phyloP scores from a whole-genome alignment of 2,797 vertebrate genomes.

The Geotrypetes seraphini region DNA sequence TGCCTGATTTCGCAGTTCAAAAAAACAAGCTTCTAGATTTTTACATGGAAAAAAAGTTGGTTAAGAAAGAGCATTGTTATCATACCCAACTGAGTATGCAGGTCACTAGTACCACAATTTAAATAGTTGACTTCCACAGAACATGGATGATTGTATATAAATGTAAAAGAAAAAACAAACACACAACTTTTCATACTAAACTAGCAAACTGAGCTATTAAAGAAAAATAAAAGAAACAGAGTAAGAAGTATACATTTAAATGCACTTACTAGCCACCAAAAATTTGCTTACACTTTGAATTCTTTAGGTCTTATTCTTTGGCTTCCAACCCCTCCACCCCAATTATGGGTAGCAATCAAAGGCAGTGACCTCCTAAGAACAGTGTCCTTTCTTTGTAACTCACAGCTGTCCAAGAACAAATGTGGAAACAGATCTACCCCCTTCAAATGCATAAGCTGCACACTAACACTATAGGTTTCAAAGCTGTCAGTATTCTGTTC shows the following conservation, averaged over 20 bases:
- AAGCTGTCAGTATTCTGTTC: slow-evolving; percentile 35
- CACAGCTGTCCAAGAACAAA: no score
- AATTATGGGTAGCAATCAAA: no score
- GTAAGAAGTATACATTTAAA: no score
- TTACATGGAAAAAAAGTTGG: slow-evolving; percentile 27
- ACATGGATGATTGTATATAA: slow-evolving; percentile 41
- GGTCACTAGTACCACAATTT: slow-evolving; percentile 42
- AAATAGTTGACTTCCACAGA: slow-evolving; percentile 35
- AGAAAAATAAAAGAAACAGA: slow-evolving; percentile 43
- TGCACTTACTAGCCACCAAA: no score
- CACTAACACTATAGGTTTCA: slow-evolving; percentile 24
- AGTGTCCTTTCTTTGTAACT: no score
- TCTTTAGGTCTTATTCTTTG: no score
- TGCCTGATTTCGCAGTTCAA: slow-evolving; percentile 22
- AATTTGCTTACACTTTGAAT: no score
- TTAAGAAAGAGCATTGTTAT: slow-evolving; percentile 36
- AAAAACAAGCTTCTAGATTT: slow-evolving; percentile 30
- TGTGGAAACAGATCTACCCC: no score
- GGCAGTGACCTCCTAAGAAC: no score
- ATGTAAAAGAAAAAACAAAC: slow-evolving; percentile 43
- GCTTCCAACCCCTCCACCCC: no score
- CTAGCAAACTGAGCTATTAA: slow-evolving; percentile 43
- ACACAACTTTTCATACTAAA: slow-evolving; percentile 41
- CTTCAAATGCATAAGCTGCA: slow-evolving; percentile 41
- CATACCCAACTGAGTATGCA: slow-evolving; percentile 31